Base-by-base conservation (phyloP, 2,888 invertebrate species). In the Sicus ferrugineus region DNA sequence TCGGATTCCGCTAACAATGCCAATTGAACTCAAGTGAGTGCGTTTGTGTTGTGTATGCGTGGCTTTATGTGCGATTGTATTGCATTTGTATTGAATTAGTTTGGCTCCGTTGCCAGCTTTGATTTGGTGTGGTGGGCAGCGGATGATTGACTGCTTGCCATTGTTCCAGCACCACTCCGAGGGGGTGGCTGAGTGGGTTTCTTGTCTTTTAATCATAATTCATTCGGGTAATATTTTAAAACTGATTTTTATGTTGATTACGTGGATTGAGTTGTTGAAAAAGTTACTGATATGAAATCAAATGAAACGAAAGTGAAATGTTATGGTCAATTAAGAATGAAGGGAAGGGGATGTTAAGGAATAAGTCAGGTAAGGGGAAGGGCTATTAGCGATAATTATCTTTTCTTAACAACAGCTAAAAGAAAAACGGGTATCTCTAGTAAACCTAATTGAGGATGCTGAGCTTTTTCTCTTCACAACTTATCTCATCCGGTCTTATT, bases 1-100 rank as follows among this genome's bases (percentile, higher is more conserved):
- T 69, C 70, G 69, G 65, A 68, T 61, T 72, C 61, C 50, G 54
- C 72, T 67, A 72, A 70, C 69, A 72, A 72, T 69, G 42, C 61
- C 48, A 72, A 69, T 42, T 65, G 38, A 64, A 61, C 50, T 16
- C 23, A 14, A 30, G 61, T 42, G 26, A 42, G 42, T 61, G 42
- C 14, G n/a, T 26, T 3, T 38, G 59, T 42, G 61, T 30, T n/a
- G n/a, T n/a, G n/a, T n/a, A n/a, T n/a, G n/a, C n/a, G n/a, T n/a
- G 14, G 30, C 9, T 46, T 16, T 54, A 5, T 62, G 46, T 19
- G 28, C 28, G 42, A 14, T 23, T 46, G 59, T 34, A 48, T 23
- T 59, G 58, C 46, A 67, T 38, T 67, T 67, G 67, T 48, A 67
- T 67, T 67, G 67, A 67, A 67, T 67, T 67, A 59, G 67, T 67